phyloP scores from a whole-genome alignment of 2,797 vertebrate genomes.

The Mycteria americana region DNA sequence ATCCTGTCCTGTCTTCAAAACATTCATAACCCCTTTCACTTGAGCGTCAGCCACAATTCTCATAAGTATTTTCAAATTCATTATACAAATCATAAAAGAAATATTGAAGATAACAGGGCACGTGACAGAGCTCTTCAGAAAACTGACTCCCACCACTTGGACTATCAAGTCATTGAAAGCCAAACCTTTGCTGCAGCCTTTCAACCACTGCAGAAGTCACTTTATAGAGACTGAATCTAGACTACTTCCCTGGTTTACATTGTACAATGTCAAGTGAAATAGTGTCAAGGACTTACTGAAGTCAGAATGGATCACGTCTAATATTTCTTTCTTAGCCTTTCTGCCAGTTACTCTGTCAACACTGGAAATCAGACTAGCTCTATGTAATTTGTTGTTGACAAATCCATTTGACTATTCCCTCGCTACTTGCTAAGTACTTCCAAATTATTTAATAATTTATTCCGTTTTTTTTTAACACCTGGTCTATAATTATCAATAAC shows the following conservation, averaged over 20 bases:
- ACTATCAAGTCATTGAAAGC: not conserved
- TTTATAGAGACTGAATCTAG: not conserved
- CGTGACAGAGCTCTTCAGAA: not conserved
- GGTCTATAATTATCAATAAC: not conserved
- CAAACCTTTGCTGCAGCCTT: not conserved
- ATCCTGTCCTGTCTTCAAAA: not conserved
- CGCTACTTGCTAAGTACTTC: not conserved
- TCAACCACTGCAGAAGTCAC: not conserved
- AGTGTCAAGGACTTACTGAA: constrained; percentile 34
- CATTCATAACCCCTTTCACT: not conserved
- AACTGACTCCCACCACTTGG: not conserved
- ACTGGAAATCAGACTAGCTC: not conserved
- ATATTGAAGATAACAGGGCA: not conserved
- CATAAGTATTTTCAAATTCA: not conserved
- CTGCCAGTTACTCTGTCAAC: not conserved
- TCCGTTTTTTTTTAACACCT: accelerated
- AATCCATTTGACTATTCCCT: constrained; percentile 7
- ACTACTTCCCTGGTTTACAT: not conserved
- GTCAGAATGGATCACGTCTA: constrained; percentile 23
- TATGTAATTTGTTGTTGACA: not conserved
- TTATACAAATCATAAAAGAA: not conserved
- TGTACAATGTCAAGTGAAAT: constrained; percentile 29
- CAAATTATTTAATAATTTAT: constrained; percentile 1
- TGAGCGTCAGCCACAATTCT: not conserved
- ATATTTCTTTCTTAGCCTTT: not conserved